Evolutionary conservation across 2,113 vertebrate species (phyloP), one percentile per base, ranked within the genome.

Genomic region (Notarius quadriscutis): DNA sequence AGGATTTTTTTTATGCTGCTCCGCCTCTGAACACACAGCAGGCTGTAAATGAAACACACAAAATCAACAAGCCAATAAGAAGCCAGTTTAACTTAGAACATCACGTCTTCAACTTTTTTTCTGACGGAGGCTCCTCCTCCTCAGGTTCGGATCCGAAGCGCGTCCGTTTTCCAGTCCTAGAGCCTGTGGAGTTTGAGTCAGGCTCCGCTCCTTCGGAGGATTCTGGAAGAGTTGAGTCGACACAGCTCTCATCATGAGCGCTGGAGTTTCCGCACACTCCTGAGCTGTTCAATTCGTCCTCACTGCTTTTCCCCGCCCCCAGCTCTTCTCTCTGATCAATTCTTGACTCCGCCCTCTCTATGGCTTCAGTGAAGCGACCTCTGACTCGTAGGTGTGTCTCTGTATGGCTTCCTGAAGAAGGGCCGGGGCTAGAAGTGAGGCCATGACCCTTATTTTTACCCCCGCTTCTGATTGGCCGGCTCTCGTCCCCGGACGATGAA

Each of bases 51-150:
- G 87, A 89, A 90, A 90, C 90, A 83, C 83, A 89, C 87, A 88
- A 91, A 69, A 48, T 30, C 87, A 74, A n/a, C 77, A 18, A 74
- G 89, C 48, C 62, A 72, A 86, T 83, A 48, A 82, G 10, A 75
- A 77, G 50, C 60, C 87, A 50, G 50, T 84, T 87, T 81, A 8
- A 2, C 14, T 65, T 75, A 3, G 10, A 82, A 89, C 92, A 95
- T 96, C 95, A 97, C 93, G 96, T 97, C 95, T 97, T 99, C 88
- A 97, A 90, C 95, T 97, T 98, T 94, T 99, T 99, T 93, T 98
- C 98, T 92, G 96, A 96, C 51, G 96, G 96, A 2, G 96, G 95
- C 87, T 89, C 90, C 78, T 87, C 90, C 53, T 94, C 92, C 6
- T 93, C 92, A 1, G 96, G 96, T 93, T 96, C 96, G 67, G 96